Evolutionary conservation across 2,888 invertebrate genomes (phyloP).

Genomic region (Melanostoma mellinum): DNA sequence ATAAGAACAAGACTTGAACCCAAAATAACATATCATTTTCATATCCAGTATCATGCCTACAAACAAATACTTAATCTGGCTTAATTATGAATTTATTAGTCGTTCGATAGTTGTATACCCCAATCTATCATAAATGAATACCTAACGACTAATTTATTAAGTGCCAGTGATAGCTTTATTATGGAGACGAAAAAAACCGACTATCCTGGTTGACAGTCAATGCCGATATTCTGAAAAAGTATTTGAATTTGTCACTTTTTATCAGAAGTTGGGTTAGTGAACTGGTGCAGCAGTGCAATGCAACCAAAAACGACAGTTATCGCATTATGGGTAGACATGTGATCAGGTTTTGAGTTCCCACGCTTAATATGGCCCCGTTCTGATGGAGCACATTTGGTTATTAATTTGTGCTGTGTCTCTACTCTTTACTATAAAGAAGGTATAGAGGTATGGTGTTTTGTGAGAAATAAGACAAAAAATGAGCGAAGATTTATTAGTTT

Average conservation of each 20-base stretch:
- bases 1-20: not conserved
- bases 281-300: conserved; percentile 20
- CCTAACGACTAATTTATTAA: conserved; percentile 35
- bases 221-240: conserved; percentile 23
- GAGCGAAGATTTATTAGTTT: conserved; percentile 57
- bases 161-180: conserved; percentile 31
- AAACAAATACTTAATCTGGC: conserved; percentile 11
- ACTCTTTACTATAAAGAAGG: not conserved
- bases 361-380: conserved; percentile 46
- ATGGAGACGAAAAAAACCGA: not conserved
- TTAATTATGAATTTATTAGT: conserved; percentile 28
- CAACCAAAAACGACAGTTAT: conserved; percentile 18
- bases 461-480: conserved; percentile 14
- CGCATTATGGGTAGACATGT: conserved; percentile 11
- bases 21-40: conserved; percentile 3
- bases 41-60: conserved; percentile 12
- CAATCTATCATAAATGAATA: conserved; percentile 29
- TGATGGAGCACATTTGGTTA: conserved; percentile 40
- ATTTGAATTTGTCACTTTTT: conserved; percentile 24
- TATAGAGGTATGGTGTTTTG: not conserved
- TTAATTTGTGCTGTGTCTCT: conserved; percentile 48
- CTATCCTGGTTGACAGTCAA: not conserved
- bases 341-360: conserved; percentile 68
- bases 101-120: conserved; percentile 11
- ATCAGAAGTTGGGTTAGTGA: conserved; percentile 38